Base-by-base conservation (phyloP, 2,888 invertebrate genomes). In the Ochropleura leucogaster region DNA sequence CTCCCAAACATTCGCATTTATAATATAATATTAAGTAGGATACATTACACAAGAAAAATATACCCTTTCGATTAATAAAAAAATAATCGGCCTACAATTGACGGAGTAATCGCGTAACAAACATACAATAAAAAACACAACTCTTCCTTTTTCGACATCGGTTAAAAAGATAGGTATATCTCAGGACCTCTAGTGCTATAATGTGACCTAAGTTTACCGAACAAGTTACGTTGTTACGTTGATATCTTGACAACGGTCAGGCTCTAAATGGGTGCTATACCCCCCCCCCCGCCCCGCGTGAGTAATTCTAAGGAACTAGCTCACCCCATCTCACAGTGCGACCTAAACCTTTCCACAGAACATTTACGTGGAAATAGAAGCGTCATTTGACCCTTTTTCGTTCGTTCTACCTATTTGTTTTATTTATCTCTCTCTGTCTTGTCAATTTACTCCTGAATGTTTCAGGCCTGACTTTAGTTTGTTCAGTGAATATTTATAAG, bases 401-500 rank as follows among this genome's bases (percentile, higher is more conserved):
- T 73, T 74, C 78, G 72, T 73, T 74, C 78, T 80, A 80, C 87
- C 87, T 90, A 90, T 93, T 92, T 92, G 91, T 93, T 91, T 93
- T 93, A 93, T 93, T 92, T 93, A 93, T 93, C 89, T 87, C 78
- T 82, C 85, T 83, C 88, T 89, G 92, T 91, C 91, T 92, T 90
- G 92, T 93, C 93, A 92, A 92, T 92, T 92, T 89, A 87, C 84
- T 86, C 83, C 83, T 87, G 88, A 91, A 93, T 92, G 88, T 90
- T 87, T 90, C 90, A 90, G 68, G 72, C 72, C 55, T 18, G 79
- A 70, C 71, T 83, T 68, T 71, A 79, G 79, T 84, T 81, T 78
- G 73, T 69, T 70, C 71, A 68, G 67, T 79, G 79, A 84, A 83
- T 82, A 79, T 84, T 84, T 80, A 84, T 80, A 68, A 82, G 77